These are phyloP conservation scores for Odiellus spinosus DNA, from an alignment of 2,888 invertebrate genomes.

Conservation along the genomic window DNA sequence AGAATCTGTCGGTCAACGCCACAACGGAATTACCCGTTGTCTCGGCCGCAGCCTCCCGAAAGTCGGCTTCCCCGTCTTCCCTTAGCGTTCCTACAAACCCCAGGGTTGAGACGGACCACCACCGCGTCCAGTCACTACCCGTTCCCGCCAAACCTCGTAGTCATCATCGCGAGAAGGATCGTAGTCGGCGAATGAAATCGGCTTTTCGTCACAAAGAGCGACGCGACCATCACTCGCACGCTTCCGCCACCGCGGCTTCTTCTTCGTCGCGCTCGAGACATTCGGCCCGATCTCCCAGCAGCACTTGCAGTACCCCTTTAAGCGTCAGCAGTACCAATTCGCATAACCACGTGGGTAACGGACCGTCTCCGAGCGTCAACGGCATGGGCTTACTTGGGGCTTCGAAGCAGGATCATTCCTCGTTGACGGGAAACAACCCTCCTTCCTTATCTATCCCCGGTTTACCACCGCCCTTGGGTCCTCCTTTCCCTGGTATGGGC, in stretches of 20 bases:
- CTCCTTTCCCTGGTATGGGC: conserved; percentile 8
- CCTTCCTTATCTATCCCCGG: conserved; percentile 1
- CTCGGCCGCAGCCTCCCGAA: background rate
- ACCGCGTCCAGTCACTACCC: background rate
- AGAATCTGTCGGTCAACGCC: background rate
- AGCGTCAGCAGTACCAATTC: background rate
- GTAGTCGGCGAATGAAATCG: background rate
- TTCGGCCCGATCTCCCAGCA: background rate
- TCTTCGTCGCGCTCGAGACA: background rate
- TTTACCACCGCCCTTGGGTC: conserved; percentile 9
- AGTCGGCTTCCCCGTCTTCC: background rate
- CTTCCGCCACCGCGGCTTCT: background rate
- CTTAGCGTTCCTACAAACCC: too few relatives aligned
- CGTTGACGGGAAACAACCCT: conserved; percentile 1
- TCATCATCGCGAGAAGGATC: background rate
- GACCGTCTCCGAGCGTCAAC: background rate
- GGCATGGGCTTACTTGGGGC: too few relatives aligned
- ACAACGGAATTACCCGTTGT: background rate
- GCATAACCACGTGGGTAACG: background rate
- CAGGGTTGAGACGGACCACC: too few relatives aligned
- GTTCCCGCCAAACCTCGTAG: background rate
- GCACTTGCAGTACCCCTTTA: background rate
- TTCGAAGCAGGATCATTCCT: background rate
- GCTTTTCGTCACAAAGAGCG: too few relatives aligned
- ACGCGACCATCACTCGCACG: background rate